Base-by-base conservation (phyloP, 2,888 invertebrate genomes). In the Aspidiotus rigidus region DNA sequence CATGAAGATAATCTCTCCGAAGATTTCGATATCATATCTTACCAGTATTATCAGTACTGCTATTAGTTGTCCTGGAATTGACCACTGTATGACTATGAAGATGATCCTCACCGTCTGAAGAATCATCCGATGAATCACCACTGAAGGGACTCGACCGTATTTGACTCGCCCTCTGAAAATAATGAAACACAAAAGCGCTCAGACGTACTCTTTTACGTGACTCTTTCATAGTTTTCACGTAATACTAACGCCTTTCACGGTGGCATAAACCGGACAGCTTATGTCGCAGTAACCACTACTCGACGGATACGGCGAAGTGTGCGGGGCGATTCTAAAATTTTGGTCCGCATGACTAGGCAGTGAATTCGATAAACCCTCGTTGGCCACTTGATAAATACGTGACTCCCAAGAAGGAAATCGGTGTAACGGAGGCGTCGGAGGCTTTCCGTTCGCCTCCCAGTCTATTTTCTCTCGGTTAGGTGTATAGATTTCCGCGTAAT, bases 131-230 rank as follows among this genome's bases (percentile, higher is more conserved):
- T 7, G 93, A 93, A 75, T 96, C 95, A 2, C 94, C 95, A 15
- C 91, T 92, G 77, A 96, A 95, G 9, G 95, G 95, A 85, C 94
- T 92, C 59, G 93, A 94, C 74, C 95, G 84, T 75, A 96, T 96
- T 81, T 95, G 95, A 79, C 94, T 93, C 73, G 95, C 95, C 75
- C 94, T 86, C 86, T 89, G 78, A 2, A 76, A 39, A 55, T 17
- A 28, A 56, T 67, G 17, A 56, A 69, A 13, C 8, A 10, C 55
- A 53, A 53, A 53, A 15, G 57, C 8, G 16, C 2, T 11, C 39
- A 17, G 49, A 28, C 8, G 7, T 59, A 59, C 16, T 16, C 15
- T 56, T 7, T 49, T 49, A 49, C 6, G 49, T 49, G 49, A 49
- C n/a, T 49, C 6, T 28, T 28, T 28, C 28, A 9, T 11, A 64